A percentile compares a stretch with the other conserved stretches of the same genome.
Conservation (phyloP, 2,797 vertebrate genomes). For the Pristis pectinata region DNA sequence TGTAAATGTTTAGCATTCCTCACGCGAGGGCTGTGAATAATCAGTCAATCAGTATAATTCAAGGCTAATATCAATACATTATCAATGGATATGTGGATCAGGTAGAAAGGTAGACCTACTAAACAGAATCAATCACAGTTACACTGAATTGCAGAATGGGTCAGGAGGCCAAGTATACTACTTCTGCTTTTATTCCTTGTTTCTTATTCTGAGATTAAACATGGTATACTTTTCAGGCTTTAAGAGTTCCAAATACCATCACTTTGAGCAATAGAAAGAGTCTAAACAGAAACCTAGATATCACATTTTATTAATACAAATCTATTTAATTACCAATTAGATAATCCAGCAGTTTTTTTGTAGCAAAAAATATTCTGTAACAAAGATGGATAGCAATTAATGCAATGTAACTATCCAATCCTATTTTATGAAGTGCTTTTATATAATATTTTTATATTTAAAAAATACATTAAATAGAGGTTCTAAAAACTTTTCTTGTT, state of each 20-base stretch:
- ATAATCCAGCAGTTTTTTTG: background rate
- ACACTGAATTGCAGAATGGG: too few species aligned
- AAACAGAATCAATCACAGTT: too few species aligned
- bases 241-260: background rate
- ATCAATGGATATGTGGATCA: too few species aligned
- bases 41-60: too few species aligned
- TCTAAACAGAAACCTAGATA: background rate
- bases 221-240: too few species aligned
- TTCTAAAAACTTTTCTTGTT: conserved; percentile 1
- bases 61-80: too few species aligned
- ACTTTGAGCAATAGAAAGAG: background rate
- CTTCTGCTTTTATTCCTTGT: too few species aligned
- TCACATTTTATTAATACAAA: conserved; percentile 25
- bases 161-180: too few species aligned
- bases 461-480: conserved; percentile 34
- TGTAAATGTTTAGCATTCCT: too few species aligned
- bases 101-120: too few species aligned
- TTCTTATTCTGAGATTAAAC: too few species aligned
- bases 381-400: background rate
- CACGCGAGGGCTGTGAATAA: too few species aligned
- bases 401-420: background rate
- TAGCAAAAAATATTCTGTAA: conserved; percentile 24
- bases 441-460: background rate
- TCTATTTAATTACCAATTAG: background rate
- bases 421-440: conserved; percentile 24